phyloP scores from a whole-genome alignment of 1,140 invertebrate genomes.

The Nebria ingens region DNA sequence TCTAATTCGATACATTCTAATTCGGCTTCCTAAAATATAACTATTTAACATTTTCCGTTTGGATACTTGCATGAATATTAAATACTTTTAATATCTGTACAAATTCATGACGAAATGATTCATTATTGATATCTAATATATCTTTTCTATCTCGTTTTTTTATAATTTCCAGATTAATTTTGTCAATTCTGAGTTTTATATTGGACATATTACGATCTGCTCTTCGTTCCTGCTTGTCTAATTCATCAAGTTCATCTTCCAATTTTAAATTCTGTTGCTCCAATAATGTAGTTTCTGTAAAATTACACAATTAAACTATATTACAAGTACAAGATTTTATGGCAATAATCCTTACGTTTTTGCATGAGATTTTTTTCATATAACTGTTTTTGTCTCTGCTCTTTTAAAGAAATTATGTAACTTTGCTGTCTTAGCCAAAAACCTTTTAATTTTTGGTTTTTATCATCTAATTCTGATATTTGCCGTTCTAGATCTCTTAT shows the following conservation, averaged over 20 bases:
- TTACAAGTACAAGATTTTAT: too few species aligned
- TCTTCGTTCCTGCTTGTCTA: conserved; percentile 42
- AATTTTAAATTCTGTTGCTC: conserved; percentile 62
- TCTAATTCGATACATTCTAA: conserved; percentile 50
- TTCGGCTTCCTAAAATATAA: conserved; percentile 47
- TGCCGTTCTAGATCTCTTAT: conserved; percentile 48
- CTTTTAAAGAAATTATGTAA: conserved; percentile 51
- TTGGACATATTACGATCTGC: conserved; percentile 47
- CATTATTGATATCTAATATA: too few species aligned
- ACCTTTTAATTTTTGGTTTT: conserved; percentile 51
- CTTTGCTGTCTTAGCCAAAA: conserved; percentile 66
- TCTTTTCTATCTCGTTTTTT: conserved; percentile 47
- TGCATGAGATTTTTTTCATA: conserved; percentile 52
- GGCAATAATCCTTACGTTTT: conserved; percentile 48
- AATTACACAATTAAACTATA: too few species aligned
- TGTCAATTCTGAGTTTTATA: conserved; percentile 45
- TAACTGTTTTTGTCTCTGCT: conserved; percentile 52
- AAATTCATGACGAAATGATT: too few species aligned
- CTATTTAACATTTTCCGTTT: too few species aligned
- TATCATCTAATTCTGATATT: conserved; percentile 44
- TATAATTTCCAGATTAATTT: conserved; percentile 47
- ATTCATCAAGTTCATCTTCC: conserved; percentile 48
- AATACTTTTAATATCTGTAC: too few species aligned
- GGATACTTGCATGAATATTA: too few species aligned
- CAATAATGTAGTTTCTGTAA: conserved; percentile 56